A percentile compares a stretch with the other conserved stretches of the same genome.
Evolutionary conservation across 2,113 vertebrate genomes (phyloP).

Genomic region (Felis catus): F.catus_Fca126_mat1.0 CM031413.1:79171501-79172000

Average conservation of each 20-base stretch:
- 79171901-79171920: not conserved
- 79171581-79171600: not conserved
- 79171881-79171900: not conserved
- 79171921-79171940: too few species aligned
- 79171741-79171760: not conserved
- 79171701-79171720: not conserved
- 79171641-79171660: not conserved
- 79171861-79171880: not conserved
- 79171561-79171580: not conserved
- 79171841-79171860: not conserved
- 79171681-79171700: not conserved
- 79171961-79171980: too few species aligned
- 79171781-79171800: not conserved
- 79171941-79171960: too few species aligned
- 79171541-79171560: constrained; percentile 13
- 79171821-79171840: not conserved
- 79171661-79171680: not conserved
- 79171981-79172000: too few species aligned
- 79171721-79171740: not conserved
- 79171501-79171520: not conserved
- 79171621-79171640: not conserved
- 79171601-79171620: not conserved
- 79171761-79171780: not conserved
- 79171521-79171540: not conserved
- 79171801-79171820: not conserved